These are phyloP conservation scores for Antedon bifida DNA, from an alignment of 35 echinoderm and acorn worm species.

Conservation along the genomic window DNA sequence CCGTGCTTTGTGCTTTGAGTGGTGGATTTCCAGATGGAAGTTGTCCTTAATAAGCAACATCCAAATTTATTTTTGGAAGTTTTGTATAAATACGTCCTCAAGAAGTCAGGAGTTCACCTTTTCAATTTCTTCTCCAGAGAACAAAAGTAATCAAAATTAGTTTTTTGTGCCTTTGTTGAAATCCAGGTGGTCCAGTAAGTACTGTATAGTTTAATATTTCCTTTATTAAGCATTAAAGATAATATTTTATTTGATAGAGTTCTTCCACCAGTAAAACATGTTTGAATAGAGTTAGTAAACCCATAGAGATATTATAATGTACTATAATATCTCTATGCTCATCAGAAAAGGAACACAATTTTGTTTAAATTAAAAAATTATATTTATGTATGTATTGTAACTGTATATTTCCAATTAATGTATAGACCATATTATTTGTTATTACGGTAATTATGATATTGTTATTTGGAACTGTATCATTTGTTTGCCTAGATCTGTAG, in stretches of 20 bases:
- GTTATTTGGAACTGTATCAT: too few relatives aligned
- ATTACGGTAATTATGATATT: too few relatives aligned
- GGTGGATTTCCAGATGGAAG: background rate
- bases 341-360: too few relatives aligned
- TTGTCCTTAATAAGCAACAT: background rate
- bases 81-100: background rate
- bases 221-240: background rate
- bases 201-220: background rate
- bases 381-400: too few relatives aligned
- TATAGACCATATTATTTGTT: too few relatives aligned
- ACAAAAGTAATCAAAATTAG: background rate
- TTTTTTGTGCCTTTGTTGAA: background rate
- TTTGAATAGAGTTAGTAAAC: too few relatives aligned
- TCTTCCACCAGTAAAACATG: too few relatives aligned
- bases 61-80: background rate
- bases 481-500: too few relatives aligned
- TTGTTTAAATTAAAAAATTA: too few relatives aligned
- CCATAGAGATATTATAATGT: too few relatives aligned
- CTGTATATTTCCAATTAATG: too few relatives aligned
- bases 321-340: too few relatives aligned
- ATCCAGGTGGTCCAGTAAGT: background rate
- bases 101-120: background rate
- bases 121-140: background rate
- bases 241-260: background rate
- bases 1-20: background rate